Percentiles rank a stretch among this genome's conserved stretches.
Conservation (phyloP, 1,140 invertebrate species). For the Bombus balteatus region DNA sequence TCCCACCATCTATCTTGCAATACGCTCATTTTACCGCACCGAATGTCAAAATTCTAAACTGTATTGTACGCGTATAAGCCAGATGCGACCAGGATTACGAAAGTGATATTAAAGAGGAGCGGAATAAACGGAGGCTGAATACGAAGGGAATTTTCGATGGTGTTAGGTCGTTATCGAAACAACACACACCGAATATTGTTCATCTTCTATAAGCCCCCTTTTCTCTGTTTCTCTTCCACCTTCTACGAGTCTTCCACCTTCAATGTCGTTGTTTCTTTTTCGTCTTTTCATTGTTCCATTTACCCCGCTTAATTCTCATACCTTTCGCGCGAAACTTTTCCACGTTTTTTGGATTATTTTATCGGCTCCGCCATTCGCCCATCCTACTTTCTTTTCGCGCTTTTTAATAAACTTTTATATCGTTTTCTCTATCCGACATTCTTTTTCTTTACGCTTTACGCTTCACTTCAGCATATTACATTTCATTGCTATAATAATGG, state of each 20-base stretch:
- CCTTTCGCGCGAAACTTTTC: not conserved
- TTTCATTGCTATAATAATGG: not conserved
- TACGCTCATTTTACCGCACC: not conserved
- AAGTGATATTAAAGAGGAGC: conserved; percentile 11
- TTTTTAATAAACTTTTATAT: not conserved
- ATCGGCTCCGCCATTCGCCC: not conserved
- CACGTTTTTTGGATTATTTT: not conserved
- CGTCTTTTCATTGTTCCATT: not conserved
- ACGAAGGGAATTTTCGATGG: not conserved
- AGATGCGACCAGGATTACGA: conserved; percentile 14
- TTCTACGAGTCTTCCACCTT: not conserved
- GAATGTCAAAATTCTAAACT: conserved; percentile 11
- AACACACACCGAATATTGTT: conserved; percentile 5
- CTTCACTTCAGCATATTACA: not conserved
- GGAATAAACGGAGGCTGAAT: conserved; percentile 1
- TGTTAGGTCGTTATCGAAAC: conserved; percentile 10
- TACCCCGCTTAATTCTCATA: not conserved
- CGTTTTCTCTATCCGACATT: not conserved
- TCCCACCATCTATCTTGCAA: not conserved
- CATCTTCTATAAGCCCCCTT: not conserved
- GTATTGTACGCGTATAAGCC: not conserved
- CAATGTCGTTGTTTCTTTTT: not conserved
- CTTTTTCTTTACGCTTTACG: not conserved
- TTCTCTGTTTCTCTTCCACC: not conserved
- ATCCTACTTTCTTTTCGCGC: not conserved